phyloP scores from a whole-genome alignment of 2,888 invertebrate species.

The Phyllotreta cruciferae region DNA sequence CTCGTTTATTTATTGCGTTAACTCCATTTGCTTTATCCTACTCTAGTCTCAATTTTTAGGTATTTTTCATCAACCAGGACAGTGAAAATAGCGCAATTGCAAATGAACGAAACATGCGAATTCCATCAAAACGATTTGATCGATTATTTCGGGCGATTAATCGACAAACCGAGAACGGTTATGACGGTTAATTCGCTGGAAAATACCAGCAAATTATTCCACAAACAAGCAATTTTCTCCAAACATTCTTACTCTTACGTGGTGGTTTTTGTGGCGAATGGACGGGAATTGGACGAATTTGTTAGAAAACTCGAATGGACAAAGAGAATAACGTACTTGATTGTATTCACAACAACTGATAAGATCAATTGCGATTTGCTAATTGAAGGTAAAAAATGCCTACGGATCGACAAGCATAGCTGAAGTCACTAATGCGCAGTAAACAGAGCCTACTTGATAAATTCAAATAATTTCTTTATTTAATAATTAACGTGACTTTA shows the following conservation, averaged over 20 bases:
- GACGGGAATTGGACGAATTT: slow-evolving; percentile 2
- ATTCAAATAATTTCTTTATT: too few species aligned
- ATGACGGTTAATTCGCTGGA: neutral
- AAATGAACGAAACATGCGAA: neutral
- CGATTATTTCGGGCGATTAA: slow-evolving; percentile 1
- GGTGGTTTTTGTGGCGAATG: slow-evolving; percentile 9
- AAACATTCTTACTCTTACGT: neutral
- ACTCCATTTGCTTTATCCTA: too few species aligned
- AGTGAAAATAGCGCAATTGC: neutral
- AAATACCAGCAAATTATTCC: neutral
- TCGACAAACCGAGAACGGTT: slow-evolving; percentile 1
- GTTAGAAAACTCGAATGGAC: neutral
- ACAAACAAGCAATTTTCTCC: neutral
- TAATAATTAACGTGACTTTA: too few species aligned
- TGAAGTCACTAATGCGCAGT: too few species aligned
- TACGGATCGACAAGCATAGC: too few species aligned
- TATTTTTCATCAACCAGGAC: slow-evolving; percentile 5
- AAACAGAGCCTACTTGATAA: too few species aligned
- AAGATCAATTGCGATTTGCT: neutral
- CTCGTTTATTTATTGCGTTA: too few species aligned
- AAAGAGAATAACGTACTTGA: slow-evolving; percentile 3
- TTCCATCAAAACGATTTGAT: neutral
- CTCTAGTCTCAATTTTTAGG: neutral
- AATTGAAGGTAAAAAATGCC: slow-evolving; percentile 1
- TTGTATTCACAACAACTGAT: slow-evolving; percentile 7